A percentile compares a stretch with the other conserved stretches of the same genome.
phyloP scores from a whole-genome alignment of 2,888 invertebrate species.

The Drymonia ruficornis region DNA sequence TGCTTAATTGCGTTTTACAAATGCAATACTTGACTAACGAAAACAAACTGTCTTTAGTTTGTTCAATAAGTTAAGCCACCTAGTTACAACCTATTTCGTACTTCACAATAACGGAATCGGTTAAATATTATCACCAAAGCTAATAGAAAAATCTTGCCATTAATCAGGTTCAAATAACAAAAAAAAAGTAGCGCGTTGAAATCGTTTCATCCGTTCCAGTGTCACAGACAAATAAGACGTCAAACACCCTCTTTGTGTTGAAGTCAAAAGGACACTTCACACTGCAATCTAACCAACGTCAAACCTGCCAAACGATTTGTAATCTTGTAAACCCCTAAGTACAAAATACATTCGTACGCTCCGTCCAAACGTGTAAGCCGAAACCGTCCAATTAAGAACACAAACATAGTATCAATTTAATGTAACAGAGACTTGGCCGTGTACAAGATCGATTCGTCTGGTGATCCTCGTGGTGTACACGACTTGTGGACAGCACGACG shows the following conservation, averaged over 20 bases:
- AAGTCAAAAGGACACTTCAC: neutral
- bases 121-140: too few species aligned
- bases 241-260: too few species aligned
- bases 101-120: too few species aligned
- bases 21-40: neutral
- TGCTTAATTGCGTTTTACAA: neutral
- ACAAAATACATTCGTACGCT: neutral
- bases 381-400: constrained; percentile 64
- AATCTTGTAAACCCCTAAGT: neutral
- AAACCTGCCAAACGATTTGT: neutral
- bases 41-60: neutral
- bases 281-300: neutral
- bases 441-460: constrained; percentile 66
- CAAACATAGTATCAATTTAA: constrained; percentile 71
- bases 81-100: too few species aligned
- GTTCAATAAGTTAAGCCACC: neutral
- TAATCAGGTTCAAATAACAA: too few species aligned
- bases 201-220: too few species aligned
- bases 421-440: constrained; percentile 69
- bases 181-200: too few species aligned
- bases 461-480: constrained; percentile 66
- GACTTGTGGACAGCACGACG: constrained; percentile 50
- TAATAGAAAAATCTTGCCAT: too few species aligned
- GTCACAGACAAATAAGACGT: too few species aligned
- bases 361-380: constrained; percentile 33